These are phyloP conservation scores for Pipistrellus kuhlii DNA, from an alignment of 2,797 vertebrate species.

Conservation along the genomic window DNA sequence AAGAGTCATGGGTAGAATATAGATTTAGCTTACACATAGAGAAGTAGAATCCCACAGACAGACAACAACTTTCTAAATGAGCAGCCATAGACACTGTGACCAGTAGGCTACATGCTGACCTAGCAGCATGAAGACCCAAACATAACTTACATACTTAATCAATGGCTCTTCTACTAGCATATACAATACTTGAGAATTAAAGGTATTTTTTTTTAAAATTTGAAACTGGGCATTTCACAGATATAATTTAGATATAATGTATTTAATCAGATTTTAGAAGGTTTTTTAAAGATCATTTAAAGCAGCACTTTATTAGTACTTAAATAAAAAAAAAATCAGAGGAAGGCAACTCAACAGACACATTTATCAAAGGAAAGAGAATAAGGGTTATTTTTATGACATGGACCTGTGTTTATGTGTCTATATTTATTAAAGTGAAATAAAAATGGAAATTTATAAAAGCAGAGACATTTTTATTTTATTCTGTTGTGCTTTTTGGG, in stretches of 20 bases:
- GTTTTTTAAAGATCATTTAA: not conserved
- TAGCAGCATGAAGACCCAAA: not conserved
- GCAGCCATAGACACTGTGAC: not conserved
- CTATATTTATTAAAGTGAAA: not conserved
- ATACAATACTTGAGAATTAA: not conserved
- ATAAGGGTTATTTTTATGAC: not conserved
- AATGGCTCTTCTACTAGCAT: not conserved
- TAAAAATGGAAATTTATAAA: slow-evolving; percentile 10
- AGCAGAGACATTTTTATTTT: not conserved
- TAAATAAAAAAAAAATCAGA: not conserved
- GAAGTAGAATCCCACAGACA: slow-evolving; percentile 34
- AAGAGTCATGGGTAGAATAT: not conserved
- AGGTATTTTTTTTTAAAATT: not conserved
- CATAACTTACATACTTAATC: not conserved
- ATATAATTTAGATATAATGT: not conserved
- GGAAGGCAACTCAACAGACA: not conserved
- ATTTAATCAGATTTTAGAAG: slow-evolving; percentile 17
- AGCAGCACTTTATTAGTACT: not conserved
- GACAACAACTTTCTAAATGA: slow-evolving; percentile 2
- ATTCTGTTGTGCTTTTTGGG: not conserved
- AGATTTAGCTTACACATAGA: not conserved
- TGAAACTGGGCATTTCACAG: not conserved
- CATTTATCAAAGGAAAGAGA: not conserved
- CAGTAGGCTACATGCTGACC: not conserved
- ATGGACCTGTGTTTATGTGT: not conserved